A percentile compares a stretch with the other conserved stretches of the same genome.
Evolutionary conservation across 2,113 vertebrate genomes (phyloP).

Genomic region (Chaetodon auriga): DNA sequence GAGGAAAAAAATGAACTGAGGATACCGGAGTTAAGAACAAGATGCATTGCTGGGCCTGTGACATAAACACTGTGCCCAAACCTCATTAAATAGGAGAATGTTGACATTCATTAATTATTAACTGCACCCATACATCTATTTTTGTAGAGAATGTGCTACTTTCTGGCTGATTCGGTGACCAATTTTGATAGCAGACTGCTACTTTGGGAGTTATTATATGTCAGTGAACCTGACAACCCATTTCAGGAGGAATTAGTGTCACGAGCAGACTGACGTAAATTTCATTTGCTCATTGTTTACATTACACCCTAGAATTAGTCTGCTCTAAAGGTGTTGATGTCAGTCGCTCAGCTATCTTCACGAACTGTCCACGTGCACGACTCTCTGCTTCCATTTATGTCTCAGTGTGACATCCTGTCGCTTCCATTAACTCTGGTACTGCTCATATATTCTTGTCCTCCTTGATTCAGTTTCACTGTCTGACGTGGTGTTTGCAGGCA

Average conservation of each 20-base stretch:
- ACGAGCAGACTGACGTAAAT: constrained; percentile 28
- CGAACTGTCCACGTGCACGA: background rate
- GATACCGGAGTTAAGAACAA: constrained; percentile 20
- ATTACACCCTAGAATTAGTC: constrained; percentile 34
- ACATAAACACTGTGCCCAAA: constrained; percentile 44
- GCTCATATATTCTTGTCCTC: constrained; percentile 10
- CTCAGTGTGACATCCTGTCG: constrained; percentile 21
- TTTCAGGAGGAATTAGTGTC: constrained; percentile 38
- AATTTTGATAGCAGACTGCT: constrained; percentile 16
- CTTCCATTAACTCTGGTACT: background rate
- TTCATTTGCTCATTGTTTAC: constrained; percentile 29
- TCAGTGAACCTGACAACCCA: constrained; percentile 41
- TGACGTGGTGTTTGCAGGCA: background rate
- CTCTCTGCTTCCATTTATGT: constrained; percentile 15
- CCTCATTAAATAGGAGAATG: constrained; percentile 15
- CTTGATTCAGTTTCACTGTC: too few species aligned
- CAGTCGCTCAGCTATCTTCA: constrained; percentile 18
- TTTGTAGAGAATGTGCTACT: constrained; percentile 51
- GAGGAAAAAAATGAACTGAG: constrained; percentile 41
- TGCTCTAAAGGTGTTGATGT: constrained; percentile 18
- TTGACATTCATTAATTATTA: constrained; percentile 54
- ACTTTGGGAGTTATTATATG: constrained; percentile 38
- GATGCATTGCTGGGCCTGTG: constrained; percentile 39
- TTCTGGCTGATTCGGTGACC: constrained; percentile 47
- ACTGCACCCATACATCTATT: constrained; percentile 43